Evolutionary conservation across 2,797 vertebrate genomes (phyloP).

Genomic region (Benthosema pterotum): DNA sequence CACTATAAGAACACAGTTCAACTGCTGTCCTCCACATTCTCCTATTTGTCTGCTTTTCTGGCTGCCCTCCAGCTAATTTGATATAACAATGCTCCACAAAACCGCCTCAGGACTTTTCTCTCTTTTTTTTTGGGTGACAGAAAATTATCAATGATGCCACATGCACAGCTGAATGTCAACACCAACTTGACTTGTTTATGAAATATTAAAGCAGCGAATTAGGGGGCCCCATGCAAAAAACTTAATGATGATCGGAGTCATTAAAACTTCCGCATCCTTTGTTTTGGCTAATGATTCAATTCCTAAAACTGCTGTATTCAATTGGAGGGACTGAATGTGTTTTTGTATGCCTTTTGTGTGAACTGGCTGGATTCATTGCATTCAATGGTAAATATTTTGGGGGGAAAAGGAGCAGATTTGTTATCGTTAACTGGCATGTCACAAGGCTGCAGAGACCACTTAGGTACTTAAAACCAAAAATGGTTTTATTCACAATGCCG

Average conservation of each 20-base stretch:
- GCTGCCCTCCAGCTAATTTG: constrained; percentile 86
- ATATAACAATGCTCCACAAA: constrained; percentile 85
- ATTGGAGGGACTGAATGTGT: constrained; percentile 70
- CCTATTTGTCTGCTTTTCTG: constrained; percentile 80
- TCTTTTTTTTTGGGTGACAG: constrained; percentile 76
- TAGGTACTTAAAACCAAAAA: constrained; percentile 60
- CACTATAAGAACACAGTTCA: constrained; percentile 78
- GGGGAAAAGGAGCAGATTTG: constrained; percentile 58
- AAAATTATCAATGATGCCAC: constrained; percentile 86
- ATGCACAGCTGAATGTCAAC: constrained; percentile 82
- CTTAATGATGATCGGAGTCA: constrained; percentile 82
- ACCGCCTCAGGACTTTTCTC: constrained; percentile 74
- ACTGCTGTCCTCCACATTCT: constrained; percentile 73
- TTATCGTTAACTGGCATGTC: constrained; percentile 74
- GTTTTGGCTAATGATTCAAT: constrained; percentile 81
- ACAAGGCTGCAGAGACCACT: constrained; percentile 52
- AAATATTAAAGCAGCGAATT: constrained; percentile 83
- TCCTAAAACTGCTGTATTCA: constrained; percentile 77
- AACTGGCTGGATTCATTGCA: constrained; percentile 61
- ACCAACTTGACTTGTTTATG: constrained; percentile 83
- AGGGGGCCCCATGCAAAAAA: constrained; percentile 70
- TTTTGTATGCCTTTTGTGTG: constrained; percentile 66
- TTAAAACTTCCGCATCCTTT: constrained; percentile 78
- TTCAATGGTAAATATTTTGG: constrained; percentile 54
- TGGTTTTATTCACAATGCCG: constrained; percentile 45